Conservation (phyloP, 2,113 vertebrate species). For the Mixornis gularis region DNA sequence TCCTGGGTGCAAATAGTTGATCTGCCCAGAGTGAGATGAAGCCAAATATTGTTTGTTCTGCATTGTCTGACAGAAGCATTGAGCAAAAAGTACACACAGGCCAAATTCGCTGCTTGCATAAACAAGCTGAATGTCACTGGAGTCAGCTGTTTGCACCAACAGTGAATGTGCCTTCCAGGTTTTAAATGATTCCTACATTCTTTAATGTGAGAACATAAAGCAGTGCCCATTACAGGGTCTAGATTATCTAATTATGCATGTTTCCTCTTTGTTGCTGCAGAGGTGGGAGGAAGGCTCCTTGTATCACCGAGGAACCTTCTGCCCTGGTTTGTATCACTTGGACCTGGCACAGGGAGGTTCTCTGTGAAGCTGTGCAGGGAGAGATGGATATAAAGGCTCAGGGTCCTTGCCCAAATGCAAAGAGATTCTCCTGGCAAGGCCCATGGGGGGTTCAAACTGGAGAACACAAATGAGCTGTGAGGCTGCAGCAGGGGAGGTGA, state of each 20-base stretch:
- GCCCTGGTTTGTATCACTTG: neutral
- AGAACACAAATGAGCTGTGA: neutral
- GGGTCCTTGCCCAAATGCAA: neutral
- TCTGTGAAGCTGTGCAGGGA: neutral
- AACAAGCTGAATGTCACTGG: constrained; percentile 53
- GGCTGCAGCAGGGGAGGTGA: neutral
- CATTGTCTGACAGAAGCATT: constrained; percentile 39
- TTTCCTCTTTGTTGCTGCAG: neutral
- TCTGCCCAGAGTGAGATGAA: constrained; percentile 44
- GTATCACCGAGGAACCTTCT: neutral
- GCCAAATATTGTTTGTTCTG: constrained; percentile 51
- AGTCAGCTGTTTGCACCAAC: constrained; percentile 35
- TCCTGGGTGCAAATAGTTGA: constrained; percentile 37
- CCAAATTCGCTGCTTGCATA: constrained; percentile 43
- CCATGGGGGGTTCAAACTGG: fast-evolving
- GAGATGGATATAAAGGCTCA: neutral
- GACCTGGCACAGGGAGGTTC: neutral
- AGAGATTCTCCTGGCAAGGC: neutral
- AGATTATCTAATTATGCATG: constrained; percentile 5
- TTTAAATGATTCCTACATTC: constrained; percentile 19
- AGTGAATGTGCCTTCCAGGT: constrained; percentile 32
- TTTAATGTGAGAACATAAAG: constrained; percentile 27
- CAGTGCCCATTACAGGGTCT: neutral
- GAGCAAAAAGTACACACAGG: constrained; percentile 11
- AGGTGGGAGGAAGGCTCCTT: neutral